Percentiles rank a stretch among this genome's conserved stretches.
Evolutionary conservation across 2,113 vertebrate genomes (phyloP).

Genomic region (Equus przewalskii): DNA sequence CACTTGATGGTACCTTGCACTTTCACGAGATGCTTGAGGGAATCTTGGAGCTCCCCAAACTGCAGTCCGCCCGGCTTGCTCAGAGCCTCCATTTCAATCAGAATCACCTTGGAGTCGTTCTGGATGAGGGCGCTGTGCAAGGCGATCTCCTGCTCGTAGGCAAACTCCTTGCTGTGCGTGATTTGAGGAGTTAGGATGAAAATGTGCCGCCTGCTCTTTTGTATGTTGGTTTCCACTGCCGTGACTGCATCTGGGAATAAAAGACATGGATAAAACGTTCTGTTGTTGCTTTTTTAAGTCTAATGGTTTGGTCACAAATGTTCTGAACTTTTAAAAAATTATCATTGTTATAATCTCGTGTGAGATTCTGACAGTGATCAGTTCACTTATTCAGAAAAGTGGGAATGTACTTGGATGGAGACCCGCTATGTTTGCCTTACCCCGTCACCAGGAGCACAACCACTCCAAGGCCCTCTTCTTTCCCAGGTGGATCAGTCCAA

Average conservation of each 20-base stretch:
- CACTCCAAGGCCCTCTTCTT: not conserved
- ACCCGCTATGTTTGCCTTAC: rapidly evolving
- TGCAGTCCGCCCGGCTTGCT: conserved; percentile 57
- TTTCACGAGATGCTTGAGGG: conserved; percentile 86
- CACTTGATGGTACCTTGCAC: conserved; percentile 88
- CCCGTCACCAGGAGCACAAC: not conserved
- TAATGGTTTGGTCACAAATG: not conserved
- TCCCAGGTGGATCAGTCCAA: not conserved
- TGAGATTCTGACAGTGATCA: not conserved
- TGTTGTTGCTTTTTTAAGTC: not conserved
- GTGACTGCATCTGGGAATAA: conserved; percentile 78
- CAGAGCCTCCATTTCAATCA: conserved; percentile 86
- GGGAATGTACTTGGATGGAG: not conserved
- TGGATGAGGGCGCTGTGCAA: conserved; percentile 87
- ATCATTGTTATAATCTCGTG: not conserved
- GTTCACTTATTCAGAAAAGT: not conserved
- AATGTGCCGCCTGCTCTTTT: conserved; percentile 86
- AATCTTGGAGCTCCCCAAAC: conserved; percentile 81
- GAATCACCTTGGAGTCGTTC: conserved; percentile 84
- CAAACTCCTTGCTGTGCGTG: conserved; percentile 67
- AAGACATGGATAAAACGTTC: not conserved
- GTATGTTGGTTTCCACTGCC: conserved; percentile 84
- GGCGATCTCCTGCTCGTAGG: conserved; percentile 87
- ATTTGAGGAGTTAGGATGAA: conserved; percentile 83
- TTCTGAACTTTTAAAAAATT: not conserved